Evolutionary conservation across 92 coral and sea anemone species (phyloP).

Genomic region (Zoanthus solanderi): DNA sequence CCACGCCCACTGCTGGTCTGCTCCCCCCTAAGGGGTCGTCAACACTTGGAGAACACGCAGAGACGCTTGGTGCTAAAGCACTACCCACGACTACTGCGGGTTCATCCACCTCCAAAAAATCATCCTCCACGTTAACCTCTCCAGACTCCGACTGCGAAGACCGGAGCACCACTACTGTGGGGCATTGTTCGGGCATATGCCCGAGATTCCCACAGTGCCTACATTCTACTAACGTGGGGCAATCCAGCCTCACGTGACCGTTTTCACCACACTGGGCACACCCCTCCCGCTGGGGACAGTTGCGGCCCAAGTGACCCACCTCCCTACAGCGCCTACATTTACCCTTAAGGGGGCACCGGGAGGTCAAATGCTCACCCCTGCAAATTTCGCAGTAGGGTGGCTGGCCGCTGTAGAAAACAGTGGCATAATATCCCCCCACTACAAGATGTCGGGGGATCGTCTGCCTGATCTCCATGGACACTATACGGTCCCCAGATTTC

Average conservation of each 20-base stretch:
- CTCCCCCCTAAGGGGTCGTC: too few relatives aligned
- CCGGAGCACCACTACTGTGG: too few relatives aligned
- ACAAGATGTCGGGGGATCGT: neutral
- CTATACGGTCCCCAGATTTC: neutral
- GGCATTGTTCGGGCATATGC: neutral
- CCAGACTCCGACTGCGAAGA: too few relatives aligned
- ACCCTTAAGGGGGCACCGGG: neutral
- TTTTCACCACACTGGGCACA: neutral
- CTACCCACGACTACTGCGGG: too few relatives aligned
- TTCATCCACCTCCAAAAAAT: too few relatives aligned
- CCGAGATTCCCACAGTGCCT: neutral
- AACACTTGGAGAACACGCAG: too few relatives aligned
- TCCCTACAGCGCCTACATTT: neutral
- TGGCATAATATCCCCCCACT: neutral
- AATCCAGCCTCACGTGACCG: conserved; percentile 10
- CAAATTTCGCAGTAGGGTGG: neutral
- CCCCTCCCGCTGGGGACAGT: neutral
- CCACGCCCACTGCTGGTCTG: too few relatives aligned
- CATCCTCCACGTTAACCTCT: too few relatives aligned
- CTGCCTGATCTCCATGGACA: neutral
- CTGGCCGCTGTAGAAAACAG: neutral
- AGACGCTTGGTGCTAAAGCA: too few relatives aligned
- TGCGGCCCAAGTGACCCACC: neutral
- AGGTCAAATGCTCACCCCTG: neutral
- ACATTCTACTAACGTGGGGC: neutral